Evolutionary conservation across 2,113 vertebrate species (phyloP).

Genomic region (Hippocampus guttulatus): DNA sequence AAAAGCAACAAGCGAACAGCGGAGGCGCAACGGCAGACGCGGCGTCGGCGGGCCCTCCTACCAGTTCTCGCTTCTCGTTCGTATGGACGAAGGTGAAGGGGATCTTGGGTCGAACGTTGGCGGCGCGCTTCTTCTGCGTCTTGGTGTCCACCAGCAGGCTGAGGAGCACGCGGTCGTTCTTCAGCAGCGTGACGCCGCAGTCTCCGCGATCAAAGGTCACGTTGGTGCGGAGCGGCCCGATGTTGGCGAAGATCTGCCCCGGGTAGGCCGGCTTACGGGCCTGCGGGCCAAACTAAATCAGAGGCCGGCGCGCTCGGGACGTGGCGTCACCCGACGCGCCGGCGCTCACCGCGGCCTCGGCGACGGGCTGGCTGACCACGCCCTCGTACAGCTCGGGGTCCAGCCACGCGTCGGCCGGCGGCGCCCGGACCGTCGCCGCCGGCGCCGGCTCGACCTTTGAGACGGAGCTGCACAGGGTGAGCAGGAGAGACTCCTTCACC

Average conservation of each 20-base stretch:
- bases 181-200: constrained; percentile 57
- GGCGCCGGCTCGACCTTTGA: neutral
- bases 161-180: constrained; percentile 63
- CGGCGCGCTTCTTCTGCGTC: constrained; percentile 39
- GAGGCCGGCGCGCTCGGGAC: neutral
- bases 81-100: constrained; percentile 67
- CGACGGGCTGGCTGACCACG: constrained; percentile 60
- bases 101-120: constrained; percentile 65
- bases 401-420: constrained; percentile 29
- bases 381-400: constrained; percentile 62
- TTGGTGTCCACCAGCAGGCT: constrained; percentile 51
- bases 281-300: constrained; percentile 10
- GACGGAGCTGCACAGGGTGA: constrained; percentile 39
- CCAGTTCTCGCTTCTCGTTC: constrained; percentile 56
- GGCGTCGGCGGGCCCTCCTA: neutral
- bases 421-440: fast-evolving
- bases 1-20: no score
- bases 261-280: constrained; percentile 34
- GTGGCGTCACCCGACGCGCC: neutral
- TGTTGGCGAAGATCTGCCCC: constrained; percentile 63
- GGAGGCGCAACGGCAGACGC: no score
- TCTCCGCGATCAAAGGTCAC: constrained; percentile 59
- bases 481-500: constrained; percentile 54
- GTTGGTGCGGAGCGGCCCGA: constrained; percentile 53
- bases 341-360: constrained; percentile 44